Percentiles rank a stretch among this genome's conserved stretches.
Conservation (phyloP, 2,888 invertebrate species). For the Pachycephus smyrnensis region DNA sequence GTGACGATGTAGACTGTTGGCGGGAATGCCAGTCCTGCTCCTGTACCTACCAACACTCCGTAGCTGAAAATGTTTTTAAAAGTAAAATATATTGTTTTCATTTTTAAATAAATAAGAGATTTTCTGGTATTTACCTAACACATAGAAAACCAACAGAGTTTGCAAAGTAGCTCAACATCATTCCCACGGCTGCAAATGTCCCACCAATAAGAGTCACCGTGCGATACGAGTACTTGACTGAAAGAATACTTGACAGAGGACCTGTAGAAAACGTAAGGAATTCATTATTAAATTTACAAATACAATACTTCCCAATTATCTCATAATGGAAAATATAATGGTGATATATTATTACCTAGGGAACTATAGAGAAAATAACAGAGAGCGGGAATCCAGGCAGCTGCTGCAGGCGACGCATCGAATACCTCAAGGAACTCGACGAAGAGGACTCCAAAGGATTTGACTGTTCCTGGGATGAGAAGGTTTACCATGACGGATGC, state of each 20-base stretch:
- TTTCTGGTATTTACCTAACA: constrained; percentile 73
- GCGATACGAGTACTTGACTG: constrained; percentile 85
- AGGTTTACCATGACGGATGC: constrained; percentile 84
- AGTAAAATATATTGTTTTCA: not conserved
- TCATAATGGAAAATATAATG: constrained; percentile 1
- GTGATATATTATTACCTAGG: constrained; percentile 73
- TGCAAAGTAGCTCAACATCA: constrained; percentile 87
- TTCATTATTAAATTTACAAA: constrained; percentile 12
- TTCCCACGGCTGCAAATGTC: constrained; percentile 83
- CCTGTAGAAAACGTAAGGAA: constrained; percentile 70
- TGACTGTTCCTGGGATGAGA: constrained; percentile 87
- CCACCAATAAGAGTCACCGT: constrained; percentile 88
- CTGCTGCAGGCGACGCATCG: constrained; percentile 77
- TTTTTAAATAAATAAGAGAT: not conserved
- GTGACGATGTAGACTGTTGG: constrained; percentile 92
- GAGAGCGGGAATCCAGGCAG: constrained; percentile 87
- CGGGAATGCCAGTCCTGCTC: constrained; percentile 88
- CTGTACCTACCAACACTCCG: constrained; percentile 84
- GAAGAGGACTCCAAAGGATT: constrained; percentile 88
- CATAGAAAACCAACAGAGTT: constrained; percentile 83
- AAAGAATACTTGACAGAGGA: constrained; percentile 86
- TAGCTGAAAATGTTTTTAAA: constrained; percentile 71
- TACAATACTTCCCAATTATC: not conserved
- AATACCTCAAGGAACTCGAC: constrained; percentile 86
- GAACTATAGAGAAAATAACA: constrained; percentile 92